Percentiles rank a stretch among this genome's conserved stretches.
These are phyloP conservation scores for Plecotus auritus DNA, from an alignment of 2,113 vertebrate genomes.

Conservation along the genomic window DNA sequence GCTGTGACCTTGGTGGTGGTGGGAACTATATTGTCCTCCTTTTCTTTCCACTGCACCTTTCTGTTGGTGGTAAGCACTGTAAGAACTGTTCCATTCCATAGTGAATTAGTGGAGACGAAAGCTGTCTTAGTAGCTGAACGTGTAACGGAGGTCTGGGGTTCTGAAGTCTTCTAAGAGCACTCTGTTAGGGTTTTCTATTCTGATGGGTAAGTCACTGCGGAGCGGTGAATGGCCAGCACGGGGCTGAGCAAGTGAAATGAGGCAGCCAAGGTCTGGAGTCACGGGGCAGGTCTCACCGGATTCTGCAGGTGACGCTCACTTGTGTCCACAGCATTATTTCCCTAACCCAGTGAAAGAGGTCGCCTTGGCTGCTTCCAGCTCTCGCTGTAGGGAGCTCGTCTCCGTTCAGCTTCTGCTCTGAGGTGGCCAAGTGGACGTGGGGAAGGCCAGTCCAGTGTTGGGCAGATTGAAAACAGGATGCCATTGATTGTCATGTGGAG, in stretches of 20 bases:
- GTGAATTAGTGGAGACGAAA: background rate
- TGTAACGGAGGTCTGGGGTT: background rate
- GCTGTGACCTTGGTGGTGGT: too few species aligned
- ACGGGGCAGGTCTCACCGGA: background rate
- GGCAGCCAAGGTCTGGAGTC: background rate
- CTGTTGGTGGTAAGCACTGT: background rate
- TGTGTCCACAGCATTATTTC: background rate
- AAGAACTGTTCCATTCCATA: background rate
- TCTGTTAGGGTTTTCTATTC: background rate
- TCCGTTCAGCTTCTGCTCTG: background rate
- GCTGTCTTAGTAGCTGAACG: background rate
- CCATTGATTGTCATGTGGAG: conserved; percentile 31
- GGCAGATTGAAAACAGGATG: background rate
- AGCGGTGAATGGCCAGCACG: background rate
- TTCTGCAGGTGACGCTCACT: background rate
- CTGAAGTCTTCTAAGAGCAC: background rate
- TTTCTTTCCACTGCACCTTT: background rate
- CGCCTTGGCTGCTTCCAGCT: background rate
- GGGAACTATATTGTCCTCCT: background rate
- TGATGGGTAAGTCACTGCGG: background rate
- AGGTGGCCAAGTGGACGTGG: background rate
- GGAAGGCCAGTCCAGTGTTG: background rate
- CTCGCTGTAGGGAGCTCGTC: background rate
- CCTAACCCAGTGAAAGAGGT: background rate
- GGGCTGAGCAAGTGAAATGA: background rate